Conservation (phyloP, 2,888 invertebrate species). For the Mesorhabditis belari region DNA sequence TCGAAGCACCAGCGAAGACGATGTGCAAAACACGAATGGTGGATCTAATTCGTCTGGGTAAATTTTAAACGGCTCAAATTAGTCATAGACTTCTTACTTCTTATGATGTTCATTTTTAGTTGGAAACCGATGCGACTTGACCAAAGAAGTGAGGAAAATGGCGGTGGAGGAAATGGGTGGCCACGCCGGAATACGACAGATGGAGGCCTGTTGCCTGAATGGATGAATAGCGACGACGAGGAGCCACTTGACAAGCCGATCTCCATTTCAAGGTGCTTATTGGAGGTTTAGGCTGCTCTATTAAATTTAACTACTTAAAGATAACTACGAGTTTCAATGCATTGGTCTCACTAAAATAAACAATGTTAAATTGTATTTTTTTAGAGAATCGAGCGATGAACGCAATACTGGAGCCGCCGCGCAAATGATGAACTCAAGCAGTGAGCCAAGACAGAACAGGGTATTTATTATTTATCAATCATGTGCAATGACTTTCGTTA, state of each 20-base stretch:
- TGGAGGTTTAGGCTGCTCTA: no score
- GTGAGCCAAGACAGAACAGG: no score
- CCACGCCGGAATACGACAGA: constrained; percentile 1
- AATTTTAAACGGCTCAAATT: neutral
- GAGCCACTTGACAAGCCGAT: neutral
- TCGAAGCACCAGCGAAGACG: constrained; percentile 22
- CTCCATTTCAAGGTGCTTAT: no score
- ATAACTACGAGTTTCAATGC: no score
- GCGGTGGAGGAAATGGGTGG: neutral
- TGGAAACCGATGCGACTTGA: neutral
- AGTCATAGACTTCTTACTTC: neutral
- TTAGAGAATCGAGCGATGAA: neutral
- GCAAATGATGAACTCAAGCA: neutral
- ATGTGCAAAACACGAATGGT: neutral
- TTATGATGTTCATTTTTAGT: neutral
- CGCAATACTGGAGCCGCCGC: neutral
- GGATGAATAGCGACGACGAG: constrained; percentile 14
- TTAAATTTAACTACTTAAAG: no score
- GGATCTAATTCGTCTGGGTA: neutral
- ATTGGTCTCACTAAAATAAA: no score
- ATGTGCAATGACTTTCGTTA: neutral
- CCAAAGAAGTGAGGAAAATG: neutral
- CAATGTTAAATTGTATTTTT: neutral
- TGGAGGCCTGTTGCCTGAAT: constrained; percentile 10
- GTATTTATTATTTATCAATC: no score